These are phyloP conservation scores for Drosophila seguyi DNA, from an alignment of 1,140 invertebrate species.

Conservation along the genomic window DNA sequence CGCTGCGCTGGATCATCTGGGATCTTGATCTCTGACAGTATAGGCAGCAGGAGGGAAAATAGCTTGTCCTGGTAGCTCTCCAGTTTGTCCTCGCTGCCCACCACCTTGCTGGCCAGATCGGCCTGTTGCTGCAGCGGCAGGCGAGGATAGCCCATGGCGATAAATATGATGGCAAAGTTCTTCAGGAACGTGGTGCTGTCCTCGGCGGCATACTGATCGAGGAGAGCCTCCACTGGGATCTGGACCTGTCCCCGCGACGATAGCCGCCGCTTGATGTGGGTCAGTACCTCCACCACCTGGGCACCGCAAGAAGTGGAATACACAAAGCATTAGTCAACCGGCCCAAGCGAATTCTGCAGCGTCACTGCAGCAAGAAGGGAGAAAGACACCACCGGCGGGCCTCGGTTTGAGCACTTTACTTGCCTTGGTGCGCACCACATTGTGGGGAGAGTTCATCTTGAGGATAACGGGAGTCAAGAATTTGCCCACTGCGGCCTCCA, in stretches of 20 bases:
- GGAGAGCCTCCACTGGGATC: constrained; percentile 93
- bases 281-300: constrained; percentile 96
- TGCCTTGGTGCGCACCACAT: constrained; percentile 93
- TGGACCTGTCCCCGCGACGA: constrained; percentile 94
- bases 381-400: background rate
- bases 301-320: background rate
- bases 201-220: constrained; percentile 91
- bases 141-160: constrained; percentile 95
- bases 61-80: constrained; percentile 94
- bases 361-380: constrained; percentile 37
- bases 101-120: constrained; percentile 90
- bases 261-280: constrained; percentile 95
- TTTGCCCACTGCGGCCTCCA: constrained; percentile 92
- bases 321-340: constrained; percentile 28
- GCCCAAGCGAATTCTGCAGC: constrained; percentile 37
- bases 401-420: constrained; percentile 10
- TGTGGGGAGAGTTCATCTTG: constrained; percentile 94
- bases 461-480: constrained; percentile 95
- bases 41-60: constrained; percentile 92
- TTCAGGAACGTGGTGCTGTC: constrained; percentile 86
- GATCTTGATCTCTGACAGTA: constrained; percentile 90
- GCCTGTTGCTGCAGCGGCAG: constrained; percentile 91
- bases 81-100: constrained; percentile 93
- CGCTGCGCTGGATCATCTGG: constrained; percentile 89
- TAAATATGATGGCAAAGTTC: constrained; percentile 98